Conservation (phyloP, 2,113 vertebrate genomes). For the Murina feae region DNA sequence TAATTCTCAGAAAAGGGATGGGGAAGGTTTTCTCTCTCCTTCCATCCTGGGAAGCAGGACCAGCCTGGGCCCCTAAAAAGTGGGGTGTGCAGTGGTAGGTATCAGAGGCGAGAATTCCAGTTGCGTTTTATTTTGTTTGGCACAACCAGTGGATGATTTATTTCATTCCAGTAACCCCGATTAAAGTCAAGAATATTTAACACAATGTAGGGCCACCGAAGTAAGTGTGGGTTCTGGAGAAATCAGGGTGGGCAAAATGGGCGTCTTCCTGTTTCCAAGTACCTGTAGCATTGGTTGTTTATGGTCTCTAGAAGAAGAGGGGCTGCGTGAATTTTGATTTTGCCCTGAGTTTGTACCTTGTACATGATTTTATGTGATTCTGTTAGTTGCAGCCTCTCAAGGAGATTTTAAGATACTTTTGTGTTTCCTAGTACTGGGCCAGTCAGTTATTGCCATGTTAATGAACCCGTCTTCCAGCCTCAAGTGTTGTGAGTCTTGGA, state of each 20-base stretch:
- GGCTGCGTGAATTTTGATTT: not conserved
- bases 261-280: not conserved
- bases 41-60: not conserved
- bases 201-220: not conserved
- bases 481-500: constrained; percentile 27
- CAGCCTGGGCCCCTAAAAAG: not conserved
- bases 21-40: not conserved
- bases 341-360: not conserved
- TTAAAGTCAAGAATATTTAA: not conserved
- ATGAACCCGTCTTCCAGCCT: constrained; percentile 9
- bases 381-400: not conserved
- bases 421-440: not conserved
- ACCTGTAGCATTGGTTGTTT: constrained; percentile 24
- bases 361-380: constrained; percentile 16
- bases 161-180: not conserved
- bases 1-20: not conserved
- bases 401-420: not conserved
- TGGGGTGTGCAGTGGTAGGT: not conserved
- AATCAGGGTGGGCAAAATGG: not conserved
- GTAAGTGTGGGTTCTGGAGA: not conserved
- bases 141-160: not conserved
- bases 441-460: constrained; percentile 3
- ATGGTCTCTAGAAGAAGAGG: not conserved
- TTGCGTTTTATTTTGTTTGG: constrained; percentile 1
- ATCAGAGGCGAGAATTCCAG: not conserved